Percentiles rank a stretch among this genome's conserved stretches.
Conservation (phyloP, 2,888 invertebrate species). For the Orchesella flavescens region DNA sequence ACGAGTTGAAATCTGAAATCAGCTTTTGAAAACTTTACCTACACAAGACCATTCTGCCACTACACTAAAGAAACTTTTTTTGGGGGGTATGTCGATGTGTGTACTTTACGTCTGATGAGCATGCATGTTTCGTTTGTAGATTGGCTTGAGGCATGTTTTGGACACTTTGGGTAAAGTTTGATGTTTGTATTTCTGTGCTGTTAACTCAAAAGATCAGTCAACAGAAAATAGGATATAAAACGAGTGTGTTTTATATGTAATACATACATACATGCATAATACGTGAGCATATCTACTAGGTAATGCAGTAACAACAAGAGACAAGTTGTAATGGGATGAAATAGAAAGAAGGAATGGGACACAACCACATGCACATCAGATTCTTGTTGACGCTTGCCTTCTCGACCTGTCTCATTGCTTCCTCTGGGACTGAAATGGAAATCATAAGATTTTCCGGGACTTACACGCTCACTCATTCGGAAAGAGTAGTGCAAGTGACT, state of each 20-base stretch:
- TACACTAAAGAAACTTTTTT: no score
- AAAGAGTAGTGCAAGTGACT: conserved; percentile 60
- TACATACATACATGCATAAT: conserved; percentile 4
- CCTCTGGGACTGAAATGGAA: conserved; percentile 60
- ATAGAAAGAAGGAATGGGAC: conserved; percentile 57
- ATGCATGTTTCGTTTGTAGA: conserved; percentile 25
- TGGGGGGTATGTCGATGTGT: no score
- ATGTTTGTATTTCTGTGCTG: conserved; percentile 58
- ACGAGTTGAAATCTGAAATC: no score
- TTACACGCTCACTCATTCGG: conserved; percentile 59
- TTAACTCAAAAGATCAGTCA: conserved; percentile 59
- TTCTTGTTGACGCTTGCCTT: conserved; percentile 58
- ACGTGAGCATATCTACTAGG: not conserved
- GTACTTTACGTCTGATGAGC: not conserved
- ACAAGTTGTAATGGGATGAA: conserved; percentile 26
- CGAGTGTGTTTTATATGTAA: conserved; percentile 31
- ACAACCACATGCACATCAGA: conserved; percentile 49
- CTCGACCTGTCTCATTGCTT: conserved; percentile 58
- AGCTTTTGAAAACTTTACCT: no score
- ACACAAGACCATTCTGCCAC: no score
- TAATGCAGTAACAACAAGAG: not conserved
- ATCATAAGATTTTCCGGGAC: conserved; percentile 60
- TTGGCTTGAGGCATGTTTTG: conserved; percentile 56
- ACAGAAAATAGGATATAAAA: conserved; percentile 60
- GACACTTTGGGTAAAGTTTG: conserved; percentile 58